These are phyloP conservation scores for Datnioides undecimradiatus DNA, from an alignment of 2,113 vertebrate species.

Conservation along the genomic window DNA sequence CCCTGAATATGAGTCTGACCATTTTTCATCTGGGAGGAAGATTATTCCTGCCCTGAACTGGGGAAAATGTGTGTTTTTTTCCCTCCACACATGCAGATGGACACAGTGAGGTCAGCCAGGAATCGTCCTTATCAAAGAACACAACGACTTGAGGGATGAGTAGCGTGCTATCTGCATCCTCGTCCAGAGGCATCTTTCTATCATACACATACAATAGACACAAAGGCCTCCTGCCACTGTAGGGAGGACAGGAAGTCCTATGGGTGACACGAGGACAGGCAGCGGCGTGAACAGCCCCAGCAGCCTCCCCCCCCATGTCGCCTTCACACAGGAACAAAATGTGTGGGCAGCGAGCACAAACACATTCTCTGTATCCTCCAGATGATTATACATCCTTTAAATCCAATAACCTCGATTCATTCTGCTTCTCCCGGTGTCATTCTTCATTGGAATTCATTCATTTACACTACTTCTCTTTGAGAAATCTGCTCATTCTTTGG, in stretches of 20 bases:
- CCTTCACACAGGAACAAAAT: conserved; percentile 69
- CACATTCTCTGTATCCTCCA: conserved; percentile 74
- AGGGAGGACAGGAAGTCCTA: conserved; percentile 59
- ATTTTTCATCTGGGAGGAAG: conserved; percentile 47
- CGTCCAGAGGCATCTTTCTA: conserved; percentile 39
- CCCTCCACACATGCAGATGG: conserved; percentile 21
- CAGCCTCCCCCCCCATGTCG: conserved; percentile 11
- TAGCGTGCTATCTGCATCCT: conserved; percentile 16
- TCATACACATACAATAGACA: conserved; percentile 61
- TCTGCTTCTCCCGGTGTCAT: conserved; percentile 66
- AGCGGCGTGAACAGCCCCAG: conserved; percentile 53
- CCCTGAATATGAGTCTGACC: conserved; percentile 40
- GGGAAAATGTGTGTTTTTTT: conserved; percentile 41
- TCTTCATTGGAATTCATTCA: conserved; percentile 64
- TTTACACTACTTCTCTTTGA: conserved; percentile 61
- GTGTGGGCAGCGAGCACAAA: conserved; percentile 78
- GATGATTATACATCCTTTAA: conserved; percentile 78
- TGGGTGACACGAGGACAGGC: conserved; percentile 74
- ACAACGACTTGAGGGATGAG: conserved; percentile 27
- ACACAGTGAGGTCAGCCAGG: conserved; percentile 51
- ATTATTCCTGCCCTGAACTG: conserved; percentile 49
- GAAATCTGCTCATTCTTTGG: conserved; percentile 48
- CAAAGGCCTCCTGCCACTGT: conserved; percentile 39
- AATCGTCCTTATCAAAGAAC: conserved; percentile 63
- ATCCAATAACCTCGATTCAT: conserved; percentile 81